These are phyloP conservation scores for Brenthis hecate DNA, from an alignment of 2,888 invertebrate species.

Conservation along the genomic window DNA sequence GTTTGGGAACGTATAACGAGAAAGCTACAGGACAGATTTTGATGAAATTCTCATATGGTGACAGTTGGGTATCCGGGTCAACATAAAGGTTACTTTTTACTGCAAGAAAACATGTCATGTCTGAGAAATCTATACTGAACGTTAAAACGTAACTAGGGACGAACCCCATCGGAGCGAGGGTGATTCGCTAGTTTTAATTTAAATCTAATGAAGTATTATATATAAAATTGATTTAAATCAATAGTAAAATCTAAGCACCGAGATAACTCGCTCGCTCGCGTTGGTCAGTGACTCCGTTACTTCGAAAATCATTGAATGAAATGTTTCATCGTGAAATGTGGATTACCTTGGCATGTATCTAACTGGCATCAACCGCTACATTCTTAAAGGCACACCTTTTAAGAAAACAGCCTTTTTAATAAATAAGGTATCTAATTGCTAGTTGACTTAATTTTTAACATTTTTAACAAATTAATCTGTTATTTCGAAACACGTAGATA, in stretches of 20 bases:
- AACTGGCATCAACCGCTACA: constrained; percentile 9
- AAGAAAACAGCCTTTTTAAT: constrained; percentile 11
- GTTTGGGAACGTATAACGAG: too few species aligned
- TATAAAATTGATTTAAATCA: neutral
- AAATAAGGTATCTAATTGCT: constrained; percentile 8
- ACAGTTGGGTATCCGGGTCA: too few species aligned
- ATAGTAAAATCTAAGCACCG: neutral
- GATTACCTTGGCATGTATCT: constrained; percentile 19
- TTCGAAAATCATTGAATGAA: constrained; percentile 15
- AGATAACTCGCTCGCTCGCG: neutral
- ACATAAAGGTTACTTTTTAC: too few species aligned
- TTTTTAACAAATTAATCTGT: constrained; percentile 1
- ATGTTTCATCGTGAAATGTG: constrained; percentile 7
- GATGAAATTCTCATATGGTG: too few species aligned
- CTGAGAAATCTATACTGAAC: too few species aligned
- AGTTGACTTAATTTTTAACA: neutral
- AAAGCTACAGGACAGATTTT: too few species aligned
- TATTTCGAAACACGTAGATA: neutral
- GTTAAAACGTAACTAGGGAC: too few species aligned
- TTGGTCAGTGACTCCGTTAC: neutral
- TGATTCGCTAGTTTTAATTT: too few species aligned
- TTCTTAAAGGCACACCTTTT: constrained; percentile 15
- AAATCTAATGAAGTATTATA: neutral
- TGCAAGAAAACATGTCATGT: too few species aligned
- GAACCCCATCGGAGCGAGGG: too few species aligned